phyloP scores from a whole-genome alignment of 2,888 invertebrate species.

The Scaptodrosophila latifasciaeformis region DNA sequence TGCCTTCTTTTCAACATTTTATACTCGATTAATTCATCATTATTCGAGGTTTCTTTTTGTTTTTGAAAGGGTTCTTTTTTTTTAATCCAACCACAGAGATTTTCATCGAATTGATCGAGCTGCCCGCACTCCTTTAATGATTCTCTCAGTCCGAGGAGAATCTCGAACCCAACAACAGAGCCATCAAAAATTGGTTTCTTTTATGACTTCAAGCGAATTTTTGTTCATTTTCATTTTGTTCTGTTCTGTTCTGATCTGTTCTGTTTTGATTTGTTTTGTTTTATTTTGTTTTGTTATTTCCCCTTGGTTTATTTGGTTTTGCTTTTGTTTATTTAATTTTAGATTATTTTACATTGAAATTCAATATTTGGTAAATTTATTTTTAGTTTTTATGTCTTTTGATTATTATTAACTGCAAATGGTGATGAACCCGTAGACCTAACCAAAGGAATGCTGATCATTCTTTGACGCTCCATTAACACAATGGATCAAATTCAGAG shows the following conservation, averaged over 20 bases:
- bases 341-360: conserved; percentile 70
- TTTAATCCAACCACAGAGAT: too few relatives aligned
- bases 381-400: conserved; percentile 49
- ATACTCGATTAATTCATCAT: conserved; percentile 71
- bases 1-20: conserved; percentile 47
- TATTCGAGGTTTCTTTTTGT: conserved; percentile 55
- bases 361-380: conserved; percentile 68
- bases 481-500: too few relatives aligned
- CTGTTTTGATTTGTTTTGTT: conserved; percentile 34
- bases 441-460: conserved; percentile 45
- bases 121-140: conserved; percentile 14
- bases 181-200: conserved; percentile 54
- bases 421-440: conserved; percentile 9
- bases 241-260: conserved; percentile 7
- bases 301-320: conserved; percentile 13
- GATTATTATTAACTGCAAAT: conserved; percentile 46
- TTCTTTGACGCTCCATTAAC: too few relatives aligned
- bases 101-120: conserved; percentile 16
- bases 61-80: too few relatives aligned
- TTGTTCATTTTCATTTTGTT: conserved; percentile 20
- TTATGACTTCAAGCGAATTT: conserved; percentile 68
- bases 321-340: conserved; percentile 44
- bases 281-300: conserved; percentile 37
- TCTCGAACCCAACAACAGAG: conserved; percentile 28
- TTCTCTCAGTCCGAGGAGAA: too few relatives aligned